Evolutionary conservation across 2,888 invertebrate species (phyloP), one percentile per base, ranked within the genome.

Genomic region (Hemistola chrysoprasaria): DNA sequence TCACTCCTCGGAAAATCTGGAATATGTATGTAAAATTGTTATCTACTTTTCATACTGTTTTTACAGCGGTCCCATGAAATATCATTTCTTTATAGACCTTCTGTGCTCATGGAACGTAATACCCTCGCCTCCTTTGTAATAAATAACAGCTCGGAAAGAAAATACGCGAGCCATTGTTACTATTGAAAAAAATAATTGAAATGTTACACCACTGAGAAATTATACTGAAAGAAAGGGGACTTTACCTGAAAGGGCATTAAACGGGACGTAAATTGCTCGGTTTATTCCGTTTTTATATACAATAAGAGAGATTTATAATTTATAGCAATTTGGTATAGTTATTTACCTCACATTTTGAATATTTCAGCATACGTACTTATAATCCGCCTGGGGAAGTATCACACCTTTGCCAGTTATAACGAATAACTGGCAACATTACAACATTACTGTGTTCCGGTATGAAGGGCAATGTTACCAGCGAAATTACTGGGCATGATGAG

Each of bases 71-170:
- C 33, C 33, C 38, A 42, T 54, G 49, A 53, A 55, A 50, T 50
- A 43, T 41, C 46, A 43, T 29, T 31, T 37, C 29, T 44, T 51
- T 51, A 50, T 34, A 43, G 26, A 43, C 45, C 47, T 43, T 27
- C 40, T 33, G 43, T 43, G 43, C 31, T 16, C 38, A 24, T 43
- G 40, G 43, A 46, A 46, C 33, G 40, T 50, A 39, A 40, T 35
- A 40, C 34, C 36, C 41, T 44, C 42, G 36, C 36, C 41, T 44
- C 42, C 38, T 51, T 41, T 41, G 51, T 51, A 49, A 49, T 54
- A 51, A 54, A 49, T 49, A 51, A 47, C 34, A 35, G 46, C 40
- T 40, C 21, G 39, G 25, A 40, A 35, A 16, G 40, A 33, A 37
- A 43, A 45, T 51, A 40, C 39, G 28, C 30, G 3, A 30, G 22